Evolutionary conservation across 2,113 vertebrate species (phyloP), one percentile per base, ranked within the genome.

Genomic region (Eupsittula cactorum): DNA sequence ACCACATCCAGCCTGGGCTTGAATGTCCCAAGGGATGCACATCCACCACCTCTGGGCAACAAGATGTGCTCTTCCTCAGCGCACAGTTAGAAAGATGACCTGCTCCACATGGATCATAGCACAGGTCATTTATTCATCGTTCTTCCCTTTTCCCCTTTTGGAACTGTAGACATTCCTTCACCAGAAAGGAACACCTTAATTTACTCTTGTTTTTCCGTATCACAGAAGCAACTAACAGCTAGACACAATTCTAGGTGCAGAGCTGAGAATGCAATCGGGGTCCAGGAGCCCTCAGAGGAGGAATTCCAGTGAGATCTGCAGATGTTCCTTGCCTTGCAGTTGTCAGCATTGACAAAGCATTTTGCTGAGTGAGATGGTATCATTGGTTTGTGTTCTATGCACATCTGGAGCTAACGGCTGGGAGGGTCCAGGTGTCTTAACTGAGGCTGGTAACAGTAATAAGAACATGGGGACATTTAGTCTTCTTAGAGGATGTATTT

Each of bases 51-150:
- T 59, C 57, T 35, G 33, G 20, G 13, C 33, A 59, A 10, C 33
- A 23, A 35, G 57, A 28, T 49, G 2, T 0, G 10, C 9, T 35
- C 24, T 42, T 67, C 21, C 41, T 39, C 37, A 41, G 68, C 33
- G 20, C 3, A 4, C 21, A 5, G 0, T 28, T 18, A 20, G 35
- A 8, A 35, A 5, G n/a, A 4, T 24, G 16, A 28, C 25, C n/a
- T 39, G 1, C 35, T 13, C 16, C 11, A 2, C 18, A 0, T 8
- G 42, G 47, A 11, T 21, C 39, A 7, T 7, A 13, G 41, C 11
- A 2, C 12, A 23, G 33, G 21, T 10, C 33, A n/a, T 35, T 59
- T 35, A 24, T n/a, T 59, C 20, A n/a, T 14, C 13, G 2, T 59
- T 23, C 20, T n/a, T 59, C 33, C 55, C 33, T n/a, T 44, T 46